Conservation (phyloP, 30 jellyfish, hydroid and myxozoan species). For the Hydra vulgaris region DNA sequence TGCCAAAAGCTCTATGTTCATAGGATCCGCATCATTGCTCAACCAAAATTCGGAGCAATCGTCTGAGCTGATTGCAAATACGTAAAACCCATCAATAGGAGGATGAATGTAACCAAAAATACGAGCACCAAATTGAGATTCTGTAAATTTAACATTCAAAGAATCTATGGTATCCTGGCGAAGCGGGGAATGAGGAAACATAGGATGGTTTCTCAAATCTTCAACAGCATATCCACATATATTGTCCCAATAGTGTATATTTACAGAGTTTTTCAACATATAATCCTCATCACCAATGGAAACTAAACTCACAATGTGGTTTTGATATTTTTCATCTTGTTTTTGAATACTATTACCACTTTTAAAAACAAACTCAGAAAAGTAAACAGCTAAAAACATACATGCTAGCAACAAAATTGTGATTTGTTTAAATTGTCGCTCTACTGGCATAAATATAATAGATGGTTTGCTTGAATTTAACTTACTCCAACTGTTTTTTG, state of each 20-base stretch:
- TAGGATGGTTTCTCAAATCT: constrained; percentile 57
- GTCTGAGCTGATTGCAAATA: constrained; percentile 58
- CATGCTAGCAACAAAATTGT: no score
- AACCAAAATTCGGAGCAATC: constrained; percentile 73
- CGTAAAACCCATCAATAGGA: constrained; percentile 27
- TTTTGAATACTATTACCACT: no score
- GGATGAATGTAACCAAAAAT: constrained; percentile 50
- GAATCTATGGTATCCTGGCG: constrained; percentile 31
- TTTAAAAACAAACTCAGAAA: no score
- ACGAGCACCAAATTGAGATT: constrained; percentile 57
- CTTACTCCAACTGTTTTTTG: no score
- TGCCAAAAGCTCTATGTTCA: constrained; percentile 33
- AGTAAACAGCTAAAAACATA: no score
- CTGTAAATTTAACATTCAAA: constrained; percentile 25
- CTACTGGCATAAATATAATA: no score
- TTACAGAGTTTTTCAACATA: constrained; percentile 1
- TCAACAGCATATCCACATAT: constrained; percentile 60
- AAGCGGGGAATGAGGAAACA: constrained; percentile 59
- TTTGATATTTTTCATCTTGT: neutral
- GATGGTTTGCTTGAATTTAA: no score
- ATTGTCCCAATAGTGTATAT: constrained; percentile 65
- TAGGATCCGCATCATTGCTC: constrained; percentile 50
- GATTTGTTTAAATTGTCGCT: no score
- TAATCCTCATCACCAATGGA: neutral
- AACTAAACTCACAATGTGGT: neutral